These are phyloP conservation scores for Hippocampus mohnikei DNA, from an alignment of 2,113 vertebrate genomes.

Conservation along the genomic window DNA sequence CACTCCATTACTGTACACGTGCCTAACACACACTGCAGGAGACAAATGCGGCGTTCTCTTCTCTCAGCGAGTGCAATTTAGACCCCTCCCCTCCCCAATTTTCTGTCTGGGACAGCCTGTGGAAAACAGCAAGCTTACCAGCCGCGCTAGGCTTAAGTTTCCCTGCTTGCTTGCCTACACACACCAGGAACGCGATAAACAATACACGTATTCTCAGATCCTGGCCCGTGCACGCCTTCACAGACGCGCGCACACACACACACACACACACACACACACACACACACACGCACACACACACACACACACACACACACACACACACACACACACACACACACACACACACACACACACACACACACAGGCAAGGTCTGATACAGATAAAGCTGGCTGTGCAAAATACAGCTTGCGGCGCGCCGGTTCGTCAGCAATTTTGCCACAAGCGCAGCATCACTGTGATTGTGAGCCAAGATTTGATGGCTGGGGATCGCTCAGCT, in stretches of 20 bases:
- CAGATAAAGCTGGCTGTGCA: conserved; percentile 20
- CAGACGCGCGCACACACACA: neutral
- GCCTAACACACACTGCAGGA: conserved; percentile 44
- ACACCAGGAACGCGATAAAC: conserved; percentile 64
- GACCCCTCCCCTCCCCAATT: conserved; percentile 65
- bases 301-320: no score
- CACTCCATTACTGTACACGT: conserved; percentile 48
- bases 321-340: no score
- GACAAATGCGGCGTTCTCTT: conserved; percentile 70
- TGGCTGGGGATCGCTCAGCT: neutral
- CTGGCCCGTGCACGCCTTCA: conserved; percentile 30
- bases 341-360: no score
- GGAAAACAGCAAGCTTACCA: conserved; percentile 50
- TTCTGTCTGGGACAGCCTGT: conserved; percentile 70
- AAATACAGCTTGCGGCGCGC: neutral
- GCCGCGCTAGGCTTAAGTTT: conserved; percentile 57
- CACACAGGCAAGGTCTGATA: neutral
- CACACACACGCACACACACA: no score
- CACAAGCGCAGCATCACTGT: neutral
- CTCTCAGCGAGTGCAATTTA: conserved; percentile 71
- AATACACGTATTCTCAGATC: conserved; percentile 61
- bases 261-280: no score
- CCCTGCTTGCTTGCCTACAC: conserved; percentile 51
- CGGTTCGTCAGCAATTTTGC: neutral
- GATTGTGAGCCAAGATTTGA: neutral